Percentiles rank a stretch among this genome's conserved stretches.
Evolutionary conservation across 1,140 invertebrate genomes (phyloP).

Genomic region (Mya arenaria): DNA sequence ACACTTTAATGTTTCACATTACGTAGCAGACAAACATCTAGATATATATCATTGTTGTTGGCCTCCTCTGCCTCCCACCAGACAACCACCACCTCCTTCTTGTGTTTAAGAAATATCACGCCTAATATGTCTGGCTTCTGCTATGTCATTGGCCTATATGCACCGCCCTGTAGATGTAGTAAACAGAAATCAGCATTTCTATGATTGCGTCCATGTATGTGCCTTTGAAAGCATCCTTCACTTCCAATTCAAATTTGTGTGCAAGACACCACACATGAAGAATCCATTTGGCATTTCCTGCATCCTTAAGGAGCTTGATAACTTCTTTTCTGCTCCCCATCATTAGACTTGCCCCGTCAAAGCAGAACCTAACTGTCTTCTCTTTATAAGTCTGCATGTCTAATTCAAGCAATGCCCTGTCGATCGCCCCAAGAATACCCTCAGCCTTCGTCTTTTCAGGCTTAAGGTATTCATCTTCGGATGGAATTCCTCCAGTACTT

Average conservation of each 20-base stretch:
- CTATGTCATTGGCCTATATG: conserved; percentile 20
- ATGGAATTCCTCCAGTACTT: conserved; percentile 8
- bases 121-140: conserved; percentile 6
- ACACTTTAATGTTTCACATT: no score
- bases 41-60: no score
- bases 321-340: conserved; percentile 9
- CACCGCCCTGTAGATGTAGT: conserved; percentile 13
- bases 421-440: conserved; percentile 17
- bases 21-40: no score
- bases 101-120: conserved; percentile 2
- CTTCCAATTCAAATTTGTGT: conserved; percentile 15
- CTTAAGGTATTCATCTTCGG: conserved; percentile 18
- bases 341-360: conserved; percentile 32
- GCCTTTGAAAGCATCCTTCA: conserved; percentile 23
- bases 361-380: conserved; percentile 28
- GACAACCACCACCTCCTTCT: no score
- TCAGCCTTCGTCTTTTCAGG: conserved; percentile 23
- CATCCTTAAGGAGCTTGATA: not conserved
- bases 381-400: not conserved
- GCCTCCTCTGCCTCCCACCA: no score
- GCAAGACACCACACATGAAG: conserved; percentile 11
- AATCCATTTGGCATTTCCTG: not conserved
- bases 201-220: conserved; percentile 25
- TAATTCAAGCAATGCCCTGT: conserved; percentile 12
- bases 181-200: not conserved